These are phyloP conservation scores for Eudemis profundana DNA, from an alignment of 2,888 invertebrate species.

Conservation along the genomic window DNA sequence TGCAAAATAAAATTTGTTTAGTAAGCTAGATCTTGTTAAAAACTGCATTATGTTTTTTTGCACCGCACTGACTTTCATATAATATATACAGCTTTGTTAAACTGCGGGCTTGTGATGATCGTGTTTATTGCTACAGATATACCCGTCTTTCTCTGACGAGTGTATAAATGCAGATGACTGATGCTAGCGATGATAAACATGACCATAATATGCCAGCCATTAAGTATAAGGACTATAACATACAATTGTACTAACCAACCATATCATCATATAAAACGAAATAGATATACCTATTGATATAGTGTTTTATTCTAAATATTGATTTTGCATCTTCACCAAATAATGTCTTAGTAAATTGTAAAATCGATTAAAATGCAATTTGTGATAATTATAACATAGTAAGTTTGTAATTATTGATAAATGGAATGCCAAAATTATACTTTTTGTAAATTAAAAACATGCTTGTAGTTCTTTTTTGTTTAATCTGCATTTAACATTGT, in stretches of 20 bases:
- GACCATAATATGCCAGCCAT: too few species aligned
- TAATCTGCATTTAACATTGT: neutral
- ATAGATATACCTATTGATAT: too few species aligned
- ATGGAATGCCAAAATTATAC: slow-evolving; percentile 8
- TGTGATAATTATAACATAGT: slow-evolving; percentile 10
- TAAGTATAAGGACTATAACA: slow-evolving; percentile 1
- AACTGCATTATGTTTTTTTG: too few species aligned
- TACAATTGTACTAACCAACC: slow-evolving; percentile 9
- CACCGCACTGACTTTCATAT: too few species aligned
- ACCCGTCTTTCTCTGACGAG: too few species aligned
- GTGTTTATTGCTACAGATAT: too few species aligned
- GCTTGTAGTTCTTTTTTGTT: neutral
- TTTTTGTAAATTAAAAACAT: neutral
- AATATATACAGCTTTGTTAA: too few species aligned
- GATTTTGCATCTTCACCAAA: slow-evolving; percentile 15
- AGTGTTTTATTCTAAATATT: neutral
- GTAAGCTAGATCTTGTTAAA: too few species aligned
- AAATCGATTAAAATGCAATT: neutral
- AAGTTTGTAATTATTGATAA: slow-evolving; percentile 18
- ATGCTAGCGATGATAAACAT: too few species aligned
- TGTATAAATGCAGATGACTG: too few species aligned
- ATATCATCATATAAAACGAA: slow-evolving; percentile 17
- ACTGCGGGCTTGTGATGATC: too few species aligned
- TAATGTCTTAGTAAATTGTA: slow-evolving; percentile 3
- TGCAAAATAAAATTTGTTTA: too few species aligned